These are phyloP conservation scores for Crotalus tigris DNA, from an alignment of 2,113 vertebrate genomes.

Conservation along the genomic window DNA sequence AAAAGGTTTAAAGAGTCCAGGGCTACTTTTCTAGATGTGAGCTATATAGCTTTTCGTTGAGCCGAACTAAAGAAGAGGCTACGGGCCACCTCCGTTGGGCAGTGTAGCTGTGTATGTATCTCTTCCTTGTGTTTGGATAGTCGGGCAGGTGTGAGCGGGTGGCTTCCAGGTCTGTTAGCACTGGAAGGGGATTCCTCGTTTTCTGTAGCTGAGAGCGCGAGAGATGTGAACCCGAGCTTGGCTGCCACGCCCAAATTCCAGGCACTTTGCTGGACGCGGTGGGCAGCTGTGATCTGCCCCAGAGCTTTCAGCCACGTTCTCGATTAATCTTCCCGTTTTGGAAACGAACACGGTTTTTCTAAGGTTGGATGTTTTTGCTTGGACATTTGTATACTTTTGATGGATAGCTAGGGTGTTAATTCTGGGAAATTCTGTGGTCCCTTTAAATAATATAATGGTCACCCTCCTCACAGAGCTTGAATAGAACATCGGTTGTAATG, in stretches of 20 bases:
- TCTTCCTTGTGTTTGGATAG: too few relatives aligned
- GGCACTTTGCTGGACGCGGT: not conserved
- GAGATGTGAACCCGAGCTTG: not conserved
- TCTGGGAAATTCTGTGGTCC: not conserved
- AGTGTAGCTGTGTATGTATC: too few relatives aligned
- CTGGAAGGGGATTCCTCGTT: not conserved
- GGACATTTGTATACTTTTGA: not conserved
- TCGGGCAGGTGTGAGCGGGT: not conserved
- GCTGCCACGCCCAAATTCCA: conserved; percentile 2
- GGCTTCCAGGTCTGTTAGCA: not conserved
- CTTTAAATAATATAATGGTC: not conserved
- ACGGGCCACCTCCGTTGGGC: not conserved
- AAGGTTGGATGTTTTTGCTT: not conserved
- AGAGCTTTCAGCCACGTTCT: not conserved
- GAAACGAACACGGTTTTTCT: not conserved
- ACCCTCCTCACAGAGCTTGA: not conserved
- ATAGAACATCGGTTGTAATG: not conserved
- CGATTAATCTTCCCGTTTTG: not conserved
- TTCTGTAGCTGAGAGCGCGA: not conserved
- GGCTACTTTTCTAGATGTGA: not conserved
- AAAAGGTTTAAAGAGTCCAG: not conserved
- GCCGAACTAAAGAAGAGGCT: not conserved
- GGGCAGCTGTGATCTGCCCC: not conserved
- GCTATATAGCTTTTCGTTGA: not conserved
- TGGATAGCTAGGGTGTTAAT: not conserved